Conservation (phyloP, 1,140 invertebrate genomes). For the Dinothrombium tinctorium region DNA sequence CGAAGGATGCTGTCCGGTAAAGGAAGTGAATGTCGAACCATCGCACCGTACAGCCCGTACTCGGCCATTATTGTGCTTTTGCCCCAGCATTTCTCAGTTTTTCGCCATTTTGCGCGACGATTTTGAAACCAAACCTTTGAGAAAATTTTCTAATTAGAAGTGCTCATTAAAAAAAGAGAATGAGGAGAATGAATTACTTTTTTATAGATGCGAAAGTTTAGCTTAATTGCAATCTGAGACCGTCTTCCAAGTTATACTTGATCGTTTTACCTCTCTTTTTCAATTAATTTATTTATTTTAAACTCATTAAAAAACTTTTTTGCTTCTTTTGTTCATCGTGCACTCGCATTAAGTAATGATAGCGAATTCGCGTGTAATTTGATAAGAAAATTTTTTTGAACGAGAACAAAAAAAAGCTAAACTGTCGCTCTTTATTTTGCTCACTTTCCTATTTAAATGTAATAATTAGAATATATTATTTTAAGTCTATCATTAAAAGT, state of each 20-base stretch:
- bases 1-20: constrained; percentile 11
- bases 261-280: not conserved
- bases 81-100: constrained; percentile 98
- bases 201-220: not conserved
- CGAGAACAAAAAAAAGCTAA: too few relatives aligned
- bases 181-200: not conserved
- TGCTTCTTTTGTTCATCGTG: too few relatives aligned
- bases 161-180: not conserved
- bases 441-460: too few relatives aligned
- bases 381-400: too few relatives aligned
- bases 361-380: too few relatives aligned
- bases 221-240: not conserved
- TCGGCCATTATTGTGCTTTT: constrained; percentile 97
- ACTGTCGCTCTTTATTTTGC: too few relatives aligned
- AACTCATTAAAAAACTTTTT: too few relatives aligned
- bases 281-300: not conserved
- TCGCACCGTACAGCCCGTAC: constrained; percentile 94
- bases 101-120: constrained; percentile 88
- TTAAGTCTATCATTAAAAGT: too few relatives aligned
- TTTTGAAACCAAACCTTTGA: constrained; percentile 96
- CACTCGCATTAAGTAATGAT: too few relatives aligned
- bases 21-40: constrained; percentile 27
- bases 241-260: not conserved
- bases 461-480: too few relatives aligned
- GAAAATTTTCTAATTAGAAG: constrained; percentile 4